Base-by-base conservation (phyloP, 2,888 invertebrate genomes). In the Cylindroiulus punctatus region DNA sequence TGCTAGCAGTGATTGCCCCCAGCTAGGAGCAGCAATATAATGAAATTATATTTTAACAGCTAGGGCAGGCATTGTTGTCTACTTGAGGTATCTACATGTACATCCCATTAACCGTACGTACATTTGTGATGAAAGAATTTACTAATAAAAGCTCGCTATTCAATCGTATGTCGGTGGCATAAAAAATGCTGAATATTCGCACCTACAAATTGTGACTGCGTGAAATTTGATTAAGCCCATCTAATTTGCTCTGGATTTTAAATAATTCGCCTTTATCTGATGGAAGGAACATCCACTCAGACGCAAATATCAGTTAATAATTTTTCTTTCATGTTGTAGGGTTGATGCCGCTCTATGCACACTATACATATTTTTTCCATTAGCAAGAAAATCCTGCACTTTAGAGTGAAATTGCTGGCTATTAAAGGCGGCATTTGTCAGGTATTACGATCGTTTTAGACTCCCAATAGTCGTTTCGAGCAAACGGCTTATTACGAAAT, bases 371-470 rank as follows among this genome's bases (percentile, higher is more conserved):
- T 10, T 30, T 76, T 76, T 76, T 76, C 76, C 76, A 76, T 76
- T 76, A 76, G 76, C 30, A 17, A 76, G 76, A 14, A 76, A 76
- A 76, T 76, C 30, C 30, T 32, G 30, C 30, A 30, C 76, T 76
- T 76, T 12, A 76, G 30, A 76, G 30, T 17, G 76, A 76, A 76
- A 76, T 76, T 30, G 76, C 76, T 30, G 12, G 26, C 76, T 30
- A 17, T 76, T 76, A 76, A 76, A 30, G 30, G 17, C 22, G 30
- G 76, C 76, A 76, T 76, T 76, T 76, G 76, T 76, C 76, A 76
- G 76, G 76, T 76, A 30, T 76, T 76, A 76, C 76, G 76, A 76
- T 76, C 76, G 17, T 30, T n/a, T 76, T 76, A 76, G 76, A 76
- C 32, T 76, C 76, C 76, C 76, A 30, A 30, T 32, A 32, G 76